These are phyloP conservation scores for Smittia sp. DNA, from an alignment of 2,888 invertebrate genomes.

Conservation along the genomic window DNA sequence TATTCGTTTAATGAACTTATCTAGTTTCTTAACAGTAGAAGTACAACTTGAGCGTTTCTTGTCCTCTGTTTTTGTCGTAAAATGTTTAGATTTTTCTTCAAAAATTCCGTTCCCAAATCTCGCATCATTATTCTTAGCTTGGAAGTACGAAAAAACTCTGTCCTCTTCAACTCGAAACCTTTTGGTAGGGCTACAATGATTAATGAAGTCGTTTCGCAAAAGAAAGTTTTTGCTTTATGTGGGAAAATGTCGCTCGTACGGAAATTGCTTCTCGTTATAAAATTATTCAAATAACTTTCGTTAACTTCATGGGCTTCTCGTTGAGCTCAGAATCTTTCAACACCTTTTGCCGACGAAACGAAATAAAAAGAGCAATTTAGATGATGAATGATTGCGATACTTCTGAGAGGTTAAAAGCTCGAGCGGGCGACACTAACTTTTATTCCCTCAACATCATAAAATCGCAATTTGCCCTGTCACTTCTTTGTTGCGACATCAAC, in stretches of 20 bases:
- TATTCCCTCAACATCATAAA: not conserved
- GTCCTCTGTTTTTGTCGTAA: no score
- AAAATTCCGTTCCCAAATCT: no score
- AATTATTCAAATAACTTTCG: slow-evolving; percentile 30
- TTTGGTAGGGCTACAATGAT: not conserved
- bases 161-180: not conserved
- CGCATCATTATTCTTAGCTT: no score
- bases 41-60: no score
- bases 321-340: not conserved
- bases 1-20: no score
- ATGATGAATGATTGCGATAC: not conserved
- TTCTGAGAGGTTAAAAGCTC: not conserved
- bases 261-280: not conserved
- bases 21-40: no score
- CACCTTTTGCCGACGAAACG: not conserved
- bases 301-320: slow-evolving; percentile 13
- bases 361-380: not conserved
- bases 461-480: not conserved
- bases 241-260: slow-evolving; percentile 5
- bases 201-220: not conserved
- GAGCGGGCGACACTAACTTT: not conserved
- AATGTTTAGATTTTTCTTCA: no score
- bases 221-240: not conserved
- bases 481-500: no score
- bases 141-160: not conserved